Evolutionary conservation across 2,113 vertebrate species (phyloP).

Genomic region (Tautogolabrus adspersus): DNA sequence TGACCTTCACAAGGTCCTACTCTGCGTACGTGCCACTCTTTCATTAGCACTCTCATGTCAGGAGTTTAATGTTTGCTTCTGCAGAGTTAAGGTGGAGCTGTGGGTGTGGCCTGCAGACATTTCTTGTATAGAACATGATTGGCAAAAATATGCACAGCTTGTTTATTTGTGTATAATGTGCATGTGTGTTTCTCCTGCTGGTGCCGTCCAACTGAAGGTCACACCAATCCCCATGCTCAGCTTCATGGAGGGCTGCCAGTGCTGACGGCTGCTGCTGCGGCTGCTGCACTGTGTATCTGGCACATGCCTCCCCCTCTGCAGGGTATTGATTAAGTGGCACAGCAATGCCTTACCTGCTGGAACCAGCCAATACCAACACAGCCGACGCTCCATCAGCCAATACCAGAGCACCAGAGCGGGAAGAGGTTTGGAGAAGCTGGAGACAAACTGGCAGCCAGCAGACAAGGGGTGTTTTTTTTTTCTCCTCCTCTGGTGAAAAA

Average conservation of each 20-base stretch:
- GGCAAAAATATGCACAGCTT: constrained; percentile 19
- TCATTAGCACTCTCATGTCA: not conserved
- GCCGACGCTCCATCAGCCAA: constrained; percentile 61
- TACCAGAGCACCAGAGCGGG: constrained; percentile 22
- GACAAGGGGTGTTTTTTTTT: constrained; percentile 34
- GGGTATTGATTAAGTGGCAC: constrained; percentile 77
- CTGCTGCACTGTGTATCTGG: constrained; percentile 68
- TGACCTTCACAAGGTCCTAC: constrained; percentile 46
- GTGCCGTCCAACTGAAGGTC: constrained; percentile 67
- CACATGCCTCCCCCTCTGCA: constrained; percentile 61
- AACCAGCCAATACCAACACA: constrained; percentile 68
- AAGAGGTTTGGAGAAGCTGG: constrained; percentile 67
- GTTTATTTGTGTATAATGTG: constrained; percentile 22
- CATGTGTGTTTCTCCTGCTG: constrained; percentile 25
- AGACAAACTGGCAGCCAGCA: constrained; percentile 73
- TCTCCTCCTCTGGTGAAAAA: constrained; percentile 2
- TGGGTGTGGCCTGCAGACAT: constrained; percentile 56
- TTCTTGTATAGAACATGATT: constrained; percentile 39
- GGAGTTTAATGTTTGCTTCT: constrained; percentile 5
- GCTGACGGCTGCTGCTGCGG: constrained; percentile 62
- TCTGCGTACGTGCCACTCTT: constrained; percentile 11
- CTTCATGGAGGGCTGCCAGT: constrained; percentile 69
- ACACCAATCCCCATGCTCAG: constrained; percentile 64
- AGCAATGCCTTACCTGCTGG: constrained; percentile 73
- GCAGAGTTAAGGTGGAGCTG: constrained; percentile 43